These are phyloP conservation scores for Crossaster papposus DNA, from an alignment of 53 echinoderm and acorn worm species.

Conservation along the genomic window DNA sequence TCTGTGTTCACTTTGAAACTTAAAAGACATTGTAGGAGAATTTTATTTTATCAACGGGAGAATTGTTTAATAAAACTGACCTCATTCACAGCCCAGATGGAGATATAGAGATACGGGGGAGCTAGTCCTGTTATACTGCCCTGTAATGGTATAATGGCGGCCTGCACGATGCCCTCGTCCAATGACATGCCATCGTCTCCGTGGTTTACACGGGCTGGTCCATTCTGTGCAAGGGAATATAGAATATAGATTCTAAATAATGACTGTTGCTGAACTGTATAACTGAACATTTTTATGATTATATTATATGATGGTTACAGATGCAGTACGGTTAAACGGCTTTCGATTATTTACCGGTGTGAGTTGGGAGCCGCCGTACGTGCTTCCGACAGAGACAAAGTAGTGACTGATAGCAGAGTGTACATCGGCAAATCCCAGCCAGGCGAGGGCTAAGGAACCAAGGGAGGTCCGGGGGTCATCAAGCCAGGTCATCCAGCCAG, in stretches of 20 bases:
- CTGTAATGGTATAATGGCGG: conserved; percentile 34
- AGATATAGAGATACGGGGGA: conserved; percentile 22
- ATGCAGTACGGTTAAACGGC: too few species aligned
- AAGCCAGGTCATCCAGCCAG: conserved; percentile 61
- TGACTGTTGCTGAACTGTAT: background rate
- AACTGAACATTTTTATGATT: background rate
- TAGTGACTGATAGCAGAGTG: conserved; percentile 66
- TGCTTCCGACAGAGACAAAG: conserved; percentile 54
- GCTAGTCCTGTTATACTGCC: conserved; percentile 3
- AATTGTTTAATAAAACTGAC: conserved; percentile 40
- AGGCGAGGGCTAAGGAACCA: conserved; percentile 55
- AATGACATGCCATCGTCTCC: conserved; percentile 18
- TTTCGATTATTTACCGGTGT: too few species aligned
- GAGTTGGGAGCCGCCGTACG: conserved; percentile 38
- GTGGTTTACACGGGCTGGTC: conserved; percentile 47
- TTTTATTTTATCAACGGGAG: too few species aligned
- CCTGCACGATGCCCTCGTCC: conserved; percentile 53
- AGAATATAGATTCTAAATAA: background rate
- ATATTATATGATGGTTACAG: background rate
- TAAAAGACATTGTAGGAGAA: too few species aligned
- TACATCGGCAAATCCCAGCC: conserved; percentile 40
- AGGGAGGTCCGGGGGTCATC: conserved; percentile 1
- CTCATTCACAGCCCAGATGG: conserved; percentile 65
- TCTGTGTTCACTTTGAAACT: too few species aligned
- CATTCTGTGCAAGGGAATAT: background rate